A percentile compares a stretch with the other conserved stretches of the same genome.
Conservation (phyloP, 1,140 invertebrate genomes). For the Heliconius himera region DNA sequence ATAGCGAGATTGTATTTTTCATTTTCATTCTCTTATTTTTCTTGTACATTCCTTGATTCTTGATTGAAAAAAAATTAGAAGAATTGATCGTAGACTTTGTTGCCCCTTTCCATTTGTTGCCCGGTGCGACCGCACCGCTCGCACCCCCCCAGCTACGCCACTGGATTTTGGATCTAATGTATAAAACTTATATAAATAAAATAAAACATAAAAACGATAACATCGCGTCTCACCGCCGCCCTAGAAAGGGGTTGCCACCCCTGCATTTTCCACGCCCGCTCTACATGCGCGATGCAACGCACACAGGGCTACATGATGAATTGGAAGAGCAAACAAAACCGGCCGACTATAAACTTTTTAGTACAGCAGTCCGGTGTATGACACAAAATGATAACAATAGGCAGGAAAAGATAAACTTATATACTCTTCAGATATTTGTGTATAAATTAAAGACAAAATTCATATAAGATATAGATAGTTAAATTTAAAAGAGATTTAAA, state of each 20-base stretch:
- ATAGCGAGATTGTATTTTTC: no score
- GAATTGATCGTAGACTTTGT: no score
- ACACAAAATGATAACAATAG: not conserved
- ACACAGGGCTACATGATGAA: constrained; percentile 53
- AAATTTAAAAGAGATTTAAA: no score
- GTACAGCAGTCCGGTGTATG: constrained; percentile 19
- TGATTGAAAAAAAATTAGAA: no score
- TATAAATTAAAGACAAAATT: not conserved
- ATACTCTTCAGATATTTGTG: not conserved
- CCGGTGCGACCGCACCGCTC: no score
- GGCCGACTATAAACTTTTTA: constrained; percentile 41
- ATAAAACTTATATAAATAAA: constrained; percentile 14
- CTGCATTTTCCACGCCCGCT: constrained; percentile 48
- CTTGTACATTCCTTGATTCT: no score
- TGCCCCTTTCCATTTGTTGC: no score
- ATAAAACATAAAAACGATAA: constrained; percentile 24
- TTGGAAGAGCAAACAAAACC: constrained; percentile 55
- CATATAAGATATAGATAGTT: no score
- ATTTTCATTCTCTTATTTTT: no score
- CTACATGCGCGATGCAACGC: constrained; percentile 57
- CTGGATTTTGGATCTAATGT: no score
- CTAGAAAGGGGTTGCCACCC: constrained; percentile 66
- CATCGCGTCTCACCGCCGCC: constrained; percentile 53
- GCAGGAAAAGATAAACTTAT: not conserved
- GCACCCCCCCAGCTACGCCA: no score